Evolutionary conservation across 2,797 vertebrate species (phyloP), one percentile per base, ranked within the genome.

Genomic region (Sebastes hopkinsi): DNA sequence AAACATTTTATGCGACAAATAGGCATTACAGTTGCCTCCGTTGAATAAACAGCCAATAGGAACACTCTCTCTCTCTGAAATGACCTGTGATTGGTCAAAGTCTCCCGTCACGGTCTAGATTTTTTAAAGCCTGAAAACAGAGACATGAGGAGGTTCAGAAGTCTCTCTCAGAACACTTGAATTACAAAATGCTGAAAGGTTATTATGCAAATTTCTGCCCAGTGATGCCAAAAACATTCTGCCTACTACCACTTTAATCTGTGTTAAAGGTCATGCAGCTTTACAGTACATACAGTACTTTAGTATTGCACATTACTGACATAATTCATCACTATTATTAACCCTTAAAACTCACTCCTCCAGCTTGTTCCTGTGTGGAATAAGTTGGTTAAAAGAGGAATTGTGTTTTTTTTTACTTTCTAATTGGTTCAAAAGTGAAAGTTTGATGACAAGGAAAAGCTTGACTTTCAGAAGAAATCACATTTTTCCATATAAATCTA

Each of bases 241-340:
- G 46, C 18, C 18, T 52, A 52, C 46, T 52, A 8, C 18, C 18
- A 9, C 18, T 52, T 60, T 32, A 58, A 59, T 65, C 32, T 34
- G 20, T 50, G 74, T 72, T 30, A 71, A 42, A 52, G 74, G 75
- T 66, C 72, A 81, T 2, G 34, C 29, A 73, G 32, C 22, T 52
- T 5, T 52, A 7, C 22, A 66, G 36, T 4, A 13, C 38, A 56
- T 4, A 12, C 6, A 25, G 8, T 2, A 22, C 8, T 58, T 22
- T 50, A 5, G 29, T 23, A 9, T 3, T 65, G 25, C 8, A 16
- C 22, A 52, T 67, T 14, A 27, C 2, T 12, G 34, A 52, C 52
- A 77, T 34, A 1, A 68, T 23, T 66, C 0, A 14, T 55, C 22
- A 16, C 25, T 66, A 36, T 56, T 56, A 66, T 56, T 56, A 64